Evolutionary conservation across 1,140 invertebrate species (phyloP).

Genomic region (Brachionus manjavacas): DNA sequence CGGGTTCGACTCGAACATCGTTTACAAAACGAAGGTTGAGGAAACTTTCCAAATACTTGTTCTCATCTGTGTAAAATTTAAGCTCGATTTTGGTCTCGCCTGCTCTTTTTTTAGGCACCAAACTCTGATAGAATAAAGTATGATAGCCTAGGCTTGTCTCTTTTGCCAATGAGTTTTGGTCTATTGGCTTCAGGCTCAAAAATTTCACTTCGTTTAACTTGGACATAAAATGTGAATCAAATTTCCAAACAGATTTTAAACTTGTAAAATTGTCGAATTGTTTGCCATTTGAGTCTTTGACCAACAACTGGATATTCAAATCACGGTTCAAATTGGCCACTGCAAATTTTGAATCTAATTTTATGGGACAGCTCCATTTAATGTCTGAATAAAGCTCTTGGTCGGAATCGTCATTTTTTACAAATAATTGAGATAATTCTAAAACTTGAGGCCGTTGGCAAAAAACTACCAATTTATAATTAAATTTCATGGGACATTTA

Average conservation of each 20-base stretch:
- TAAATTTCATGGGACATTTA: constrained; percentile 13
- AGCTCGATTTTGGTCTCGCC: neutral
- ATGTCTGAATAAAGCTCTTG: neutral
- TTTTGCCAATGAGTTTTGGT: neutral
- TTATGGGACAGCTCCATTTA: neutral
- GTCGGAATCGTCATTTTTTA: neutral
- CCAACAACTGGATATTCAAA: neutral
- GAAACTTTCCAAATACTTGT: neutral
- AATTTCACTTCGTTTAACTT: neutral
- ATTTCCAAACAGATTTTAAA: neutral
- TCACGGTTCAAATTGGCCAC: neutral
- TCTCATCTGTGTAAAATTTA: neutral
- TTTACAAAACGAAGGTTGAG: neutral
- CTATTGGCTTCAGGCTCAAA: neutral
- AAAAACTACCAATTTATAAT: neutral
- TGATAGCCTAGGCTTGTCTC: neutral
- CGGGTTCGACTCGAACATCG: constrained; percentile 5
- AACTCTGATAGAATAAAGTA: neutral
- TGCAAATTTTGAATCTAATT: neutral
- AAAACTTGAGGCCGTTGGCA: neutral
- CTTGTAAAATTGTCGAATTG: constrained; percentile 9
- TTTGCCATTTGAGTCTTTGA: neutral
- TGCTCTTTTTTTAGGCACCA: neutral
- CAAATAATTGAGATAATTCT: neutral
- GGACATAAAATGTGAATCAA: neutral